These are phyloP conservation scores for Dastarcus helophoroides DNA, from an alignment of 2,888 invertebrate species.

Conservation along the genomic window DNA sequence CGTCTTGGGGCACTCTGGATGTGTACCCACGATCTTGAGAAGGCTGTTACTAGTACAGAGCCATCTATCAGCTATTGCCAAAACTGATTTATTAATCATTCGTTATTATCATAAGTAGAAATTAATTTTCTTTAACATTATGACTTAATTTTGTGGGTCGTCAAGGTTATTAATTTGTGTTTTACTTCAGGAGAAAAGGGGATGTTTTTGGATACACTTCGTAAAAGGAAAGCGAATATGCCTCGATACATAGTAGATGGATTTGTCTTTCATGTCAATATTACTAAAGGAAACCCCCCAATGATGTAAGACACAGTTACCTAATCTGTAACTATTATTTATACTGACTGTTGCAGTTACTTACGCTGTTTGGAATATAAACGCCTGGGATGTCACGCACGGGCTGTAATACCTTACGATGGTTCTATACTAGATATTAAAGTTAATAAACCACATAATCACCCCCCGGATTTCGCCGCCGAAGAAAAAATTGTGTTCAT, in stretches of 20 bases:
- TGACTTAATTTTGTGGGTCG: too few relatives aligned
- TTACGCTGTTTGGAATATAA: constrained; percentile 33
- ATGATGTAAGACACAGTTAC: constrained; percentile 30
- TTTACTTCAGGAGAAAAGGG: constrained; percentile 9
- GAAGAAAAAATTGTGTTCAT: constrained; percentile 34
- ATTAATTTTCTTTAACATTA: too few relatives aligned
- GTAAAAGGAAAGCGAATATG: constrained; percentile 30
- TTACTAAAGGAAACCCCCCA: constrained; percentile 32
- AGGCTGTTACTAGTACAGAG: too few relatives aligned
- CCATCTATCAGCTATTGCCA: too few relatives aligned
- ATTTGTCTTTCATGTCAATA: constrained; percentile 36
- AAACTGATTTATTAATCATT: too few relatives aligned
- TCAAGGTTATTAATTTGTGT: too few relatives aligned
- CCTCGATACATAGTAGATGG: constrained; percentile 35
- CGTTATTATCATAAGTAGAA: too few relatives aligned
- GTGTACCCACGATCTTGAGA: too few relatives aligned
- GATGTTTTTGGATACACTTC: constrained; percentile 8
- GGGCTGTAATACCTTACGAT: constrained; percentile 31
- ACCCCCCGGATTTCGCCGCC: constrained; percentile 32
- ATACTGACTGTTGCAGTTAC: constrained; percentile 22
- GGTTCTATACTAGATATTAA: constrained; percentile 33
- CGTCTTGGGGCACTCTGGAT: too few relatives aligned
- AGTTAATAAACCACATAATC: constrained; percentile 32
- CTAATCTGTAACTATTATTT: neutral
- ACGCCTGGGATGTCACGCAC: constrained; percentile 32